Conservation (phyloP, 2,797 vertebrate genomes). For the Thaleichthys pacificus region DNA sequence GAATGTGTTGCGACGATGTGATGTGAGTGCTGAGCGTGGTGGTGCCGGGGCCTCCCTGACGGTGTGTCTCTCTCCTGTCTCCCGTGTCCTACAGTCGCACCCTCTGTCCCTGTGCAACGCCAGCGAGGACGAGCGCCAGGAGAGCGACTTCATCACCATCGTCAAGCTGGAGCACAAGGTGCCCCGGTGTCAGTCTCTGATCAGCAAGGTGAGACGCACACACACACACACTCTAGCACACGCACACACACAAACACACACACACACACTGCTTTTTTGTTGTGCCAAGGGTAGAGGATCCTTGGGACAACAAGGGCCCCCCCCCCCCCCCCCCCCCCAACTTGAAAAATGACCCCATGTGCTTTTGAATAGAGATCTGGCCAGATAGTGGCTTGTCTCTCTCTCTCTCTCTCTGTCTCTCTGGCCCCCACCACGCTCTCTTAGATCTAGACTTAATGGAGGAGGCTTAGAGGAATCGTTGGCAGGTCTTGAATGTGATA, state of each 20-base stretch:
- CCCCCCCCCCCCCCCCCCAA: no score
- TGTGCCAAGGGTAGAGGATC: no score
- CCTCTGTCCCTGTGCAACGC: conserved; percentile 96
- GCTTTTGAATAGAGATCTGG: neutral
- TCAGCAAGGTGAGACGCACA: conserved; percentile 80
- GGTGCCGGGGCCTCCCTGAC: no score
- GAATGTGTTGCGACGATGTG: no score
- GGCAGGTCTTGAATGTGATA: conserved; percentile 61
- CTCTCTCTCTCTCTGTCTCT: conserved; percentile 39
- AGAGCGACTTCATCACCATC: conserved; percentile 90
- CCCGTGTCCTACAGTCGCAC: conserved; percentile 84
- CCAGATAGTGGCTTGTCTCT: conserved; percentile 29
- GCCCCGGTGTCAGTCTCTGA: conserved; percentile 86
- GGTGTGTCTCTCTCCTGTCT: neutral
- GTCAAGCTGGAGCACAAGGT: conserved; percentile 92
- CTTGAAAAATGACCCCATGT: conserved; percentile 44
- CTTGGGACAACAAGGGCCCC: no score
- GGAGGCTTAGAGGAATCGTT: conserved; percentile 59
- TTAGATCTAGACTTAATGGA: conserved; percentile 56
- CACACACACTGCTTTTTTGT: neutral
- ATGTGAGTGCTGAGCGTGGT: no score
- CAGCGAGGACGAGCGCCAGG: conserved; percentile 92
- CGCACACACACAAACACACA: conserved; percentile 1
- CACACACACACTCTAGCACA: neutral
- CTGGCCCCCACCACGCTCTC: conserved; percentile 44